Evolutionary conservation across 2,888 invertebrate genomes (phyloP).

Genomic region (Gandaritis pyraliata): DNA sequence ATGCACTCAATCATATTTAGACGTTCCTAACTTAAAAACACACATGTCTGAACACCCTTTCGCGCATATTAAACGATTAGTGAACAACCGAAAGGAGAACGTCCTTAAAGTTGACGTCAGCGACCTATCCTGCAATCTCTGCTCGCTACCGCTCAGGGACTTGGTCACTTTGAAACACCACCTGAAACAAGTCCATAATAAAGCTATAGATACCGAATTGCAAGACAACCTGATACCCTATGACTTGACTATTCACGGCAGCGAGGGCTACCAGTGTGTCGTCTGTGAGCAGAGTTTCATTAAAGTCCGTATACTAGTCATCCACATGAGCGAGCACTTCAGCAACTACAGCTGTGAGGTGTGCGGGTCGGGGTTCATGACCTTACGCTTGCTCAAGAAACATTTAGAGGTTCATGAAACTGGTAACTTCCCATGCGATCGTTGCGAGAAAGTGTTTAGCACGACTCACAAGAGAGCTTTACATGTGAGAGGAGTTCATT

Average conservation of each 20-base stretch:
- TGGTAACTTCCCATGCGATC: constrained; percentile 73
- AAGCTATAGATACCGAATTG: constrained; percentile 66
- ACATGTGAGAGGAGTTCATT: constrained; percentile 73
- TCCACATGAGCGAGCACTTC: constrained; percentile 80
- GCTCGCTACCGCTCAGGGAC: constrained; percentile 52
- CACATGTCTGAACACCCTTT: constrained; percentile 73
- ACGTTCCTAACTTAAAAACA: constrained; percentile 60
- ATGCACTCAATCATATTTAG: constrained; percentile 72
- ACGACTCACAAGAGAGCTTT: constrained; percentile 71
- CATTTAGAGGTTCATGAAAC: constrained; percentile 77
- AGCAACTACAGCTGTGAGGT: constrained; percentile 79
- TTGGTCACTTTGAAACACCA: constrained; percentile 66
- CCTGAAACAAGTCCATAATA: constrained; percentile 65
- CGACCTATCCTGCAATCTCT: constrained; percentile 69
- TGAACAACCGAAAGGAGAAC: constrained; percentile 72
- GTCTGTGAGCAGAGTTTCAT: constrained; percentile 71
- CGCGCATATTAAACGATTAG: constrained; percentile 65
- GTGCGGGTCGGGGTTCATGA: constrained; percentile 78
- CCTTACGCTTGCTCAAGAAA: constrained; percentile 71
- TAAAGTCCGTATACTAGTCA: constrained; percentile 73
- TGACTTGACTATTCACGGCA: constrained; percentile 57
- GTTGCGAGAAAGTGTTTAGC: constrained; percentile 72
- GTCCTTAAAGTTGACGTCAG: constrained; percentile 75
- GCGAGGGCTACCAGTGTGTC: constrained; percentile 68
- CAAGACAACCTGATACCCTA: constrained; percentile 79